These are phyloP conservation scores for Tenthredo mesomela DNA, from an alignment of 2,888 invertebrate species.

Conservation along the genomic window DNA sequence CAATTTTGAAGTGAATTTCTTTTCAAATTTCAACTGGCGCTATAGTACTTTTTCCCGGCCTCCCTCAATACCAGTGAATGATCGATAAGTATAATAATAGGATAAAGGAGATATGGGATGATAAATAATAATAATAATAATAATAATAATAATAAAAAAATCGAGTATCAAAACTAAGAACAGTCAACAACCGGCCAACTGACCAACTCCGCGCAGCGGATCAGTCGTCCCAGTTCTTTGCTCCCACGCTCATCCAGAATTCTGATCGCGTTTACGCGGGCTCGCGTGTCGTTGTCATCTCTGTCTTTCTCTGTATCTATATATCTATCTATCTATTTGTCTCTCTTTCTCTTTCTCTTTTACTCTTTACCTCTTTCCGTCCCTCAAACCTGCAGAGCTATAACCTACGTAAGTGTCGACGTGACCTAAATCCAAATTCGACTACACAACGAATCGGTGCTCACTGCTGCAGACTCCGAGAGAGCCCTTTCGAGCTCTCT, in stretches of 20 bases:
- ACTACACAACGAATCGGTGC: constrained; percentile 26
- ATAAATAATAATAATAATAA: constrained; percentile 7
- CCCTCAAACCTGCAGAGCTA: constrained; percentile 19
- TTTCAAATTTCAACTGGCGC: too few species aligned
- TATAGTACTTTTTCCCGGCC: too few species aligned
- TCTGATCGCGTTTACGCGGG: constrained; percentile 40
- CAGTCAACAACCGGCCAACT: constrained; percentile 33
- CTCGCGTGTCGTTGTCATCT: constrained; percentile 1
- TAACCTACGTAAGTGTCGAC: constrained; percentile 44
- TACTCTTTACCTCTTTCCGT: neutral
- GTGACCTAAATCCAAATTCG: constrained; percentile 51
- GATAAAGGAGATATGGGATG: constrained; percentile 1
- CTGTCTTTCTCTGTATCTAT: neutral
- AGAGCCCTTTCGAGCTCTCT: constrained; percentile 4
- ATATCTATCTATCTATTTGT: neutral
- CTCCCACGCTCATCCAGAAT: constrained; percentile 42
- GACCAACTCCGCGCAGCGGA: constrained; percentile 25
- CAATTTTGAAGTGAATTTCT: too few species aligned
- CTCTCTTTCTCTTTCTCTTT: constrained; percentile 7
- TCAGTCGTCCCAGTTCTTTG: constrained; percentile 37
- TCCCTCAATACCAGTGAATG: too few species aligned
- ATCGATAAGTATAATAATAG: neutral
- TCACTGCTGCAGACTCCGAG: neutral
- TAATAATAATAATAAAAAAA: neutral
- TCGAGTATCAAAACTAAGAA: neutral